These are phyloP conservation scores for Morone chrysops DNA, from an alignment of 2,113 vertebrate species.

Conservation along the genomic window DNA sequence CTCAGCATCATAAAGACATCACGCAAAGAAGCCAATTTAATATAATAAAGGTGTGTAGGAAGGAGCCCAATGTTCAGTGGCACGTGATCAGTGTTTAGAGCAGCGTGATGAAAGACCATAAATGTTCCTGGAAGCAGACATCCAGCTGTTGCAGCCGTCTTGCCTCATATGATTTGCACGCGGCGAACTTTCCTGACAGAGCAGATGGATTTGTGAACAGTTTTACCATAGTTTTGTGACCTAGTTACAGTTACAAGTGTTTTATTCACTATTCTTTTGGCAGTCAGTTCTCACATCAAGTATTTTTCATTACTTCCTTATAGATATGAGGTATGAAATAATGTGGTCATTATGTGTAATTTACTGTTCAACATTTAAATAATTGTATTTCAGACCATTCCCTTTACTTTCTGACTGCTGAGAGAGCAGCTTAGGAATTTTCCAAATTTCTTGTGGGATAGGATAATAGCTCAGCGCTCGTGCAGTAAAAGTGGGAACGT, in stretches of 20 bases:
- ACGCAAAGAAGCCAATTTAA: neutral
- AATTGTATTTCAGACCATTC: conserved; percentile 16
- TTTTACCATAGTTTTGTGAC: conserved; percentile 28
- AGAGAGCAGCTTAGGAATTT: conserved; percentile 20
- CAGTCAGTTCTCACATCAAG: neutral
- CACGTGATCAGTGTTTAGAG: conserved; percentile 6
- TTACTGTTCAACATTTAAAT: conserved; percentile 15
- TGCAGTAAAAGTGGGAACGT: conserved; percentile 2
- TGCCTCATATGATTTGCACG: conserved; percentile 19
- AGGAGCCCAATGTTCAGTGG: neutral
- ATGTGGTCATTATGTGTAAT: conserved; percentile 32
- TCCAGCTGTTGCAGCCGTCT: conserved; percentile 25
- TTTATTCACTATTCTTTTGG: neutral
- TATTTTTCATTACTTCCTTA: conserved; percentile 10
- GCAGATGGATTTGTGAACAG: conserved; percentile 14
- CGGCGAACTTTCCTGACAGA: conserved; percentile 31
- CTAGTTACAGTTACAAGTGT: conserved; percentile 20
- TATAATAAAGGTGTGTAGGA: conserved; percentile 3
- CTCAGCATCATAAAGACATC: neutral
- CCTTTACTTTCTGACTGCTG: conserved; percentile 1
- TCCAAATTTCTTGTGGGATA: conserved; percentile 2
- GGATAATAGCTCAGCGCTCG: conserved; percentile 1
- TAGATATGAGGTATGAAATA: neutral
- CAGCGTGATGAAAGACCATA: neutral
- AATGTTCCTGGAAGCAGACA: conserved; percentile 29